Evolutionary conservation across 2,888 invertebrate species (phyloP).

Genomic region (Calameuta idolon): DNA sequence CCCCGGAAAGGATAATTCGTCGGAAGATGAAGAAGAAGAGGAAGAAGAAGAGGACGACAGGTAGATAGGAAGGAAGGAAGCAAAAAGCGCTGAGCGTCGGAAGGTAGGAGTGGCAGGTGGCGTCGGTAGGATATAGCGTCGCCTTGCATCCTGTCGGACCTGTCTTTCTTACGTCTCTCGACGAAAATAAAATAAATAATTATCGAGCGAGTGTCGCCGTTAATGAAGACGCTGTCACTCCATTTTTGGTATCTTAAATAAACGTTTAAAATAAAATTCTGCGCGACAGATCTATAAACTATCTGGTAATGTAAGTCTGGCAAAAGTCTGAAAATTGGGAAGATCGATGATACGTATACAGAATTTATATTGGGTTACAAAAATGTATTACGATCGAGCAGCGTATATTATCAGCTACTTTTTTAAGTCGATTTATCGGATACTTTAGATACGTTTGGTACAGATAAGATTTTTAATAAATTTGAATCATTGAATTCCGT

Average conservation of each 20-base stretch:
- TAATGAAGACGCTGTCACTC: slow-evolving; percentile 8
- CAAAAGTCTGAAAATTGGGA: too few species aligned
- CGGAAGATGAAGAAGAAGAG: background rate
- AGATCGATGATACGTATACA: too few species aligned
- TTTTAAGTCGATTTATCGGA: too few species aligned
- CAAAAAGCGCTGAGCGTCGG: background rate
- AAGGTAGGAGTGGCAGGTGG: background rate
- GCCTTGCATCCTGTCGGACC: background rate
- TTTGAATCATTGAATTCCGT: too few species aligned
- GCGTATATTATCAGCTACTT: too few species aligned
- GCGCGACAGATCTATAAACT: too few species aligned
- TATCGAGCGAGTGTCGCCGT: background rate
- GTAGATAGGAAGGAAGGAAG: background rate
- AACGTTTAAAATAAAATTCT: too few species aligned
- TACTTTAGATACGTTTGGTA: too few species aligned
- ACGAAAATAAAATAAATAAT: background rate
- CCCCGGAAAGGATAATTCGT: background rate
- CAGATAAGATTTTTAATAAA: too few species aligned
- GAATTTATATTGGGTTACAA: too few species aligned
- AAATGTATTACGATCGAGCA: too few species aligned
- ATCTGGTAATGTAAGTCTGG: too few species aligned
- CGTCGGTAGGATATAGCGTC: background rate
- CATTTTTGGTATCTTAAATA: background rate
- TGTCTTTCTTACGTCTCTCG: background rate
- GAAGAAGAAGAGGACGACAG: background rate